Conservation (phyloP, 2,113 vertebrate species). For the Gulo gulo region DNA sequence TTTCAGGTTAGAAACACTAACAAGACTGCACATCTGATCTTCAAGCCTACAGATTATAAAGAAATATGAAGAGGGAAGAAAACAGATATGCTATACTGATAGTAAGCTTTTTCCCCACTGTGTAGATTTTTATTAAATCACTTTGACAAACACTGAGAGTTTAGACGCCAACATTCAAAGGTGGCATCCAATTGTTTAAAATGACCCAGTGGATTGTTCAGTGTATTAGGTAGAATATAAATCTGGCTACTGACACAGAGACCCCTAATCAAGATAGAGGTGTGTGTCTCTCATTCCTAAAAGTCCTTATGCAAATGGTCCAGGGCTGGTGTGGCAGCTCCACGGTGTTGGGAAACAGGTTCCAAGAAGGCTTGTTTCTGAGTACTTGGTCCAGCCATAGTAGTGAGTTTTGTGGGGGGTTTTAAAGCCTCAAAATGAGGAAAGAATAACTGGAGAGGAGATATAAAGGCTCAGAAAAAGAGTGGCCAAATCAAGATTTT, state of each 20-base stretch:
- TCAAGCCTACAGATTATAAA: not conserved
- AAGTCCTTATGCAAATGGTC: not conserved
- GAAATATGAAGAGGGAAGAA: not conserved
- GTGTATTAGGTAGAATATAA: not conserved
- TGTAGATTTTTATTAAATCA: not conserved
- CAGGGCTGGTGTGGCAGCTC: not conserved
- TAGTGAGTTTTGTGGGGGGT: not conserved
- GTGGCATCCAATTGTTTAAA: not conserved
- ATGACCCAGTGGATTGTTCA: not conserved
- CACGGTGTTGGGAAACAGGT: not conserved
- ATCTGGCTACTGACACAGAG: not conserved
- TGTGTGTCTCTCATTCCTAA: not conserved
- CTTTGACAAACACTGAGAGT: not conserved
- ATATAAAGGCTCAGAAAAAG: not conserved
- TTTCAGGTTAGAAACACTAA: conserved; percentile 6
- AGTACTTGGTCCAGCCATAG: not conserved
- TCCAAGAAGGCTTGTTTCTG: not conserved
- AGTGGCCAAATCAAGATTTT: not conserved
- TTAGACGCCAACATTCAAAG: not conserved
- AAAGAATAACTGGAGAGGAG: not conserved
- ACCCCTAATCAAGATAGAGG: not conserved
- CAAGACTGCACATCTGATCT: not conserved
- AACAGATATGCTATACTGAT: not conserved
- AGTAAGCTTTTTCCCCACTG: not conserved
- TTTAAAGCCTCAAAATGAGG: not conserved